Percentiles rank a stretch among this genome's conserved stretches.
Evolutionary conservation across 2,888 invertebrate genomes (phyloP).

Genomic region (Strigamia crassipes): DNA sequence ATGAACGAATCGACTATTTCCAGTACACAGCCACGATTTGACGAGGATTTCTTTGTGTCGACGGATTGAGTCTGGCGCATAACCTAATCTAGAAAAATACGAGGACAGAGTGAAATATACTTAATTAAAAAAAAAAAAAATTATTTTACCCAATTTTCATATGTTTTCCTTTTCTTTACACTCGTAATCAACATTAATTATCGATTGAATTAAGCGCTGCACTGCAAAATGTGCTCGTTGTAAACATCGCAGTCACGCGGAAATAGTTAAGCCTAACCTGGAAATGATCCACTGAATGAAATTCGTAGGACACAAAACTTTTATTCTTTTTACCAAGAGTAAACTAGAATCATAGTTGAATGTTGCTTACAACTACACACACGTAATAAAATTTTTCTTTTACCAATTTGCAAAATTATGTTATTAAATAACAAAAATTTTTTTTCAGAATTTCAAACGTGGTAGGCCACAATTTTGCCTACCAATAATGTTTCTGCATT

Average conservation of each 20-base stretch:
- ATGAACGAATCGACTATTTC: not conserved
- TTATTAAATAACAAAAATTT: constrained; percentile 2
- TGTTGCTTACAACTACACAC: constrained; percentile 29
- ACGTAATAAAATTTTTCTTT: constrained; percentile 19
- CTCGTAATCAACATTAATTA: not conserved
- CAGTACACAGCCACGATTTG: not conserved
- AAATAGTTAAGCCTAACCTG: not conserved
- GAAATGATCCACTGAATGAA: not conserved
- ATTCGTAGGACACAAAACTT: constrained; percentile 2
- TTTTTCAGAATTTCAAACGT: not conserved
- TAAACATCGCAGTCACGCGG: too few relatives aligned
- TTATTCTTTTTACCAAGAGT: constrained; percentile 30
- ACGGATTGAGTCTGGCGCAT: not conserved
- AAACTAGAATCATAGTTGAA: constrained; percentile 23
- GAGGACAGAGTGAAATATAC: too few relatives aligned
- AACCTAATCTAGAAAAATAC: not conserved
- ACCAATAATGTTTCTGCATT: constrained; percentile 20
- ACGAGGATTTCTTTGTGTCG: not conserved
- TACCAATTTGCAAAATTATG: constrained; percentile 7
- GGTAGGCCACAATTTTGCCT: constrained; percentile 23
- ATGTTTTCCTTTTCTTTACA: not conserved
- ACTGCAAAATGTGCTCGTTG: too few relatives aligned
- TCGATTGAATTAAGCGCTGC: not conserved
- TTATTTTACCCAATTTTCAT: not conserved
- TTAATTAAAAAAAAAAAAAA: not conserved